A percentile compares a stretch with the other conserved stretches of the same genome.
These are phyloP conservation scores for Sphenodon punctatus DNA, from an alignment of 2,797 vertebrate genomes.

Conservation along the genomic window DNA sequence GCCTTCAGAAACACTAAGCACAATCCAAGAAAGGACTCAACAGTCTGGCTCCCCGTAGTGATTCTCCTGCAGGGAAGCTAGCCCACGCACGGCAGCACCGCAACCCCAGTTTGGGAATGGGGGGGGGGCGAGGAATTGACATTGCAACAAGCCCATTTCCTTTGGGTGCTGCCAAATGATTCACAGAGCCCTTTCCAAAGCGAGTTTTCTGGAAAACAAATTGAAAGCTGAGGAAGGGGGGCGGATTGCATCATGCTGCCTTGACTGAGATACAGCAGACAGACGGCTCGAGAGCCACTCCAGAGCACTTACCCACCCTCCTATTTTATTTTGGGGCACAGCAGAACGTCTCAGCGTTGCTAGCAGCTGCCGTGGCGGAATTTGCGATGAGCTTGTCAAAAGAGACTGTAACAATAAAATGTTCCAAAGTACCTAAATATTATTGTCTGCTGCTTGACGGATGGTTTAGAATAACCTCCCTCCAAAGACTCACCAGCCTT, in stretches of 20 bases:
- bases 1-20: too few species aligned
- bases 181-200: background rate
- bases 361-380: slow-evolving; percentile 24
- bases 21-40: fast-evolving
- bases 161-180: background rate
- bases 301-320: background rate
- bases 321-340: background rate
- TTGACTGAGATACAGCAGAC: background rate
- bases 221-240: slow-evolving; percentile 8
- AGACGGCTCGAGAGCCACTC: background rate
- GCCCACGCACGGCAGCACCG: too few species aligned
- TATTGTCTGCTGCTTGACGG: background rate
- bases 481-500: background rate
- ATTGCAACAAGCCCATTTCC: background rate
- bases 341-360: background rate
- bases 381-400: background rate
- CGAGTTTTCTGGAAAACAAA: slow-evolving; percentile 62
- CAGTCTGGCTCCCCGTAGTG: background rate
- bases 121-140: too few species aligned
- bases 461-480: fast-evolving
- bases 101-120: too few species aligned
- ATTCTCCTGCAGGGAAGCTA: background rate
- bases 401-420: background rate
- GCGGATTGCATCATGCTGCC: background rate
- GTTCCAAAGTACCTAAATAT: background rate